Percentiles rank a stretch among this genome's conserved stretches.
Conservation (phyloP, 2,888 invertebrate genomes). For the Drosophila anceps region DNA sequence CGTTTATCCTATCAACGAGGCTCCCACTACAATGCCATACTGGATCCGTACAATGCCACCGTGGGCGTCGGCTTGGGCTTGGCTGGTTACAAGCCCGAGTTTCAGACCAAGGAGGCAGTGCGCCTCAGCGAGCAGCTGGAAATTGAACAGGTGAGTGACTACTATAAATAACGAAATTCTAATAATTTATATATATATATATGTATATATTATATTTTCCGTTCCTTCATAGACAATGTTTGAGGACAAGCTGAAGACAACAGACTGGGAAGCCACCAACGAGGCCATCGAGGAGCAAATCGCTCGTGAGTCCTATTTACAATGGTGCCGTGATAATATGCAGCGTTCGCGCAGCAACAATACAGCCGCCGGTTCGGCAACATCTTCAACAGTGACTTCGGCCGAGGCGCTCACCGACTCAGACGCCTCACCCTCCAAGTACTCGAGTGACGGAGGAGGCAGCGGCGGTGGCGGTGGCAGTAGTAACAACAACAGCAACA, state of each 20-base stretch:
- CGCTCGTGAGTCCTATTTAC: conserved; percentile 93
- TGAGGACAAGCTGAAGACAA: conserved; percentile 94
- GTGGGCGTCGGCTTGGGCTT: conserved; percentile 94
- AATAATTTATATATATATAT: background rate
- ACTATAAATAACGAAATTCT: too few relatives aligned
- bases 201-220: background rate
- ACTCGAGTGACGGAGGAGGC: conserved; percentile 65
- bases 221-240: conserved; percentile 90
- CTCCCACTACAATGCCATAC: conserved; percentile 95
- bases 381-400: conserved; percentile 82
- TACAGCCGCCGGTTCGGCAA: conserved; percentile 71
- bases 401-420: conserved; percentile 81
- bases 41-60: conserved; percentile 92
- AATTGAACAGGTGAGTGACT: conserved; percentile 89
- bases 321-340: conserved; percentile 90
- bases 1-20: conserved; percentile 94
- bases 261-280: conserved; percentile 96
- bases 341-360: conserved; percentile 84
- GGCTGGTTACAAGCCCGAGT: conserved; percentile 91
- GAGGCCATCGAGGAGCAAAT: conserved; percentile 96
- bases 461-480: conserved; percentile 32
- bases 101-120: conserved; percentile 91
- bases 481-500: conserved; percentile 35
- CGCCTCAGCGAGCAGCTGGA: conserved; percentile 92
- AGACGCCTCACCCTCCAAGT: conserved; percentile 83